These are phyloP conservation scores for Anthoscopus minutus DNA, from an alignment of 2,113 vertebrate species.

Conservation along the genomic window DNA sequence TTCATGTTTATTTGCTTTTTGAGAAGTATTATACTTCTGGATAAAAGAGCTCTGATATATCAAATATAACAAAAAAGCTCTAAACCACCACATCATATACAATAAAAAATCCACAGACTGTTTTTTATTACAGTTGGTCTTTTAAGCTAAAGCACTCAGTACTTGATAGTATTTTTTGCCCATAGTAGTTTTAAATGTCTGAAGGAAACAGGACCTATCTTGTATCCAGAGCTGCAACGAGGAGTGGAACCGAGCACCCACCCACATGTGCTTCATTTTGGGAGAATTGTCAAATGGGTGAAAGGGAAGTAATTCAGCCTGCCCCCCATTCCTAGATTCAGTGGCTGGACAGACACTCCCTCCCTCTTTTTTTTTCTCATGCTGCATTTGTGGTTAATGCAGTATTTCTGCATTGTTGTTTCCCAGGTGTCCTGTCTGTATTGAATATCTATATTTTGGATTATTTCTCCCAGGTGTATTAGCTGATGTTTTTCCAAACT, in stretches of 20 bases:
- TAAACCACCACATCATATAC: background rate
- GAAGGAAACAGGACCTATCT: background rate
- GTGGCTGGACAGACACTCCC: background rate
- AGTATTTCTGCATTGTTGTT: background rate
- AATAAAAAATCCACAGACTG: background rate
- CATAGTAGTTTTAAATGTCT: background rate
- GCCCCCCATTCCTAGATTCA: background rate
- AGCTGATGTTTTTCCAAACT: constrained; percentile 1
- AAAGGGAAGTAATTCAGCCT: background rate
- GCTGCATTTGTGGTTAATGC: background rate
- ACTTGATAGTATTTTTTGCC: background rate
- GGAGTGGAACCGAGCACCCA: background rate
- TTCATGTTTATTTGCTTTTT: constrained; percentile 10
- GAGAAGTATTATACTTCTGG: background rate
- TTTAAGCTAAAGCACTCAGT: background rate
- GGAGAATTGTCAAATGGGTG: background rate
- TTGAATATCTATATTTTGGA: background rate
- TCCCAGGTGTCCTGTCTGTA: background rate
- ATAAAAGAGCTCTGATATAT: background rate
- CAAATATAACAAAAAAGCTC: background rate
- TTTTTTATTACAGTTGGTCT: background rate
- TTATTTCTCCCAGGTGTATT: constrained; percentile 20
- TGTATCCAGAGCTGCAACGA: background rate
- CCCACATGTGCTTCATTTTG: rapidly evolving
- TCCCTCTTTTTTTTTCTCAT: background rate